Conservation (phyloP, 2,113 vertebrate species). For the Prunella fulvescens region DNA sequence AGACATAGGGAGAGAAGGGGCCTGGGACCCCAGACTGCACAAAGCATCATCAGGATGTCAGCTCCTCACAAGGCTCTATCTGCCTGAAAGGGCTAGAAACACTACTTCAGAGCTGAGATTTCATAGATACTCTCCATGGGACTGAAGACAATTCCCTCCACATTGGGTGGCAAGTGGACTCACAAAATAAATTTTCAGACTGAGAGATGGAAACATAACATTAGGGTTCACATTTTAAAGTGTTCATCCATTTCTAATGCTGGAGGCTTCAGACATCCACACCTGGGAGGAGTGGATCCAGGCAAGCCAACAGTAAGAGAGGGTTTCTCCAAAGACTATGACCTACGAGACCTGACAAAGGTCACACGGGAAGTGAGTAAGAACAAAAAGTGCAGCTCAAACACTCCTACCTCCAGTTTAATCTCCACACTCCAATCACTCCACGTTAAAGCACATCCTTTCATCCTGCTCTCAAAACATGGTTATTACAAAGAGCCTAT, state of each 20-base stretch:
- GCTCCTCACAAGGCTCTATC: not conserved
- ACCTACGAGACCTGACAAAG: not conserved
- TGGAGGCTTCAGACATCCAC: not conserved
- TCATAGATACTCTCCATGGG: not conserved
- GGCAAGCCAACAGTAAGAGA: not conserved
- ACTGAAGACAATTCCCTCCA: not conserved
- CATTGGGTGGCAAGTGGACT: not conserved
- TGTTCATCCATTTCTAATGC: not conserved
- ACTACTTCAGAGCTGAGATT: not conserved
- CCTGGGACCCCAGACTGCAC: not conserved
- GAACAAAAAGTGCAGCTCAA: not conserved
- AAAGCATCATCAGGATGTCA: not conserved
- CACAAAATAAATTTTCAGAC: not conserved
- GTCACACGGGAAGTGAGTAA: slow-evolving; percentile 29
- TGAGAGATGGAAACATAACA: not conserved
- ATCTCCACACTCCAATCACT: not conserved
- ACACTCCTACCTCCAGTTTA: not conserved
- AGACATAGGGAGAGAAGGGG: not conserved
- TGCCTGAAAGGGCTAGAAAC: not conserved
- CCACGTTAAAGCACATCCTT: not conserved
- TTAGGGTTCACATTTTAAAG: not conserved
- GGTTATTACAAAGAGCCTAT: not conserved
- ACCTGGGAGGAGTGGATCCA: not conserved
- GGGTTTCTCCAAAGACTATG: not conserved
- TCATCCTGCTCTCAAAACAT: not conserved